These are phyloP conservation scores for Pseudomyrmex gracilis DNA, from an alignment of 1,140 invertebrate genomes.

Conservation along the genomic window DNA sequence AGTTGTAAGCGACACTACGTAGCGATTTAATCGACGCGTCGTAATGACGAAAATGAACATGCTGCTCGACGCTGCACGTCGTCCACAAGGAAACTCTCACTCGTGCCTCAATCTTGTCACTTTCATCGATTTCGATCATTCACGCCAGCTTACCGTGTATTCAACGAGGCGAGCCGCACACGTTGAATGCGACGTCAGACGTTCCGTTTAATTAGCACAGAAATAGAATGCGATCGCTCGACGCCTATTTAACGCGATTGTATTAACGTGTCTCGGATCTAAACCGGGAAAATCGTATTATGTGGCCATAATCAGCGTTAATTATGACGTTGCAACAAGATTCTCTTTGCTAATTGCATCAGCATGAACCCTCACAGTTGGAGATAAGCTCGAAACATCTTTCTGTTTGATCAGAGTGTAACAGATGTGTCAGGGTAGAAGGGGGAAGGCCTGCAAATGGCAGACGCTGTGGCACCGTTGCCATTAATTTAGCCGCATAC, in stretches of 20 bases:
- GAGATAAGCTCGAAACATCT: constrained; percentile 46
- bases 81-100: neutral
- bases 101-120: neutral
- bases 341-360: constrained; percentile 30
- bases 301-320: constrained; percentile 50
- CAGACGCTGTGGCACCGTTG: neutral
- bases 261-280: constrained; percentile 41
- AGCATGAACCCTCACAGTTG: neutral
- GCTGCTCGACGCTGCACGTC: neutral
- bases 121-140: constrained; percentile 13
- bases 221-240: constrained; percentile 48
- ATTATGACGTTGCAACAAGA: constrained; percentile 51
- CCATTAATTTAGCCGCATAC: neutral
- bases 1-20: neutral
- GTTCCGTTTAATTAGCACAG: constrained; percentile 42
- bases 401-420: constrained; percentile 42
- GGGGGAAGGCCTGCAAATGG: neutral
- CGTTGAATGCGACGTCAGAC: constrained; percentile 37
- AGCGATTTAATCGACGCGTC: constrained; percentile 4
- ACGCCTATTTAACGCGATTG: constrained; percentile 31
- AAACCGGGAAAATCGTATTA: constrained; percentile 41
- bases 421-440: neutral
- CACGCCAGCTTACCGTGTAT: neutral
- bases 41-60: constrained; percentile 1
- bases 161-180: neutral